A percentile compares a stretch with the other conserved stretches of the same genome.
These are phyloP conservation scores for Cosmorhoe ocellata DNA, from an alignment of 2,888 invertebrate species.

Conservation along the genomic window DNA sequence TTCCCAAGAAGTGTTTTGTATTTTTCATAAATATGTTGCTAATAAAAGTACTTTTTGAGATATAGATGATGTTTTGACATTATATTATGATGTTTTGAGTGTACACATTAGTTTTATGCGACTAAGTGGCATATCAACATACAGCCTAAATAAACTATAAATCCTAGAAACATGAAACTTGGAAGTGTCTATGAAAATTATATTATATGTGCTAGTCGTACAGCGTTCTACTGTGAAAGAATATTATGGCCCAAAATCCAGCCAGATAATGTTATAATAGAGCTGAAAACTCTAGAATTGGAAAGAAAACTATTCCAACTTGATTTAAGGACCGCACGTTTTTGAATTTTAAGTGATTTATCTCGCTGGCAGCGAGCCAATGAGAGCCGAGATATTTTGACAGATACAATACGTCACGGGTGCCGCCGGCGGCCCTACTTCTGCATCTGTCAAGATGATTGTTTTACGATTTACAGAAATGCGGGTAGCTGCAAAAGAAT, in stretches of 20 bases:
- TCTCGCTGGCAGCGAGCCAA: conserved; percentile 20
- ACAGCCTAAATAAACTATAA: too few species aligned
- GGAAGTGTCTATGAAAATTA: too few species aligned
- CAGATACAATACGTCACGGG: conserved; percentile 19
- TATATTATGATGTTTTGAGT: too few species aligned
- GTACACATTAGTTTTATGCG: too few species aligned
- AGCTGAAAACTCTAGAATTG: conserved; percentile 1
- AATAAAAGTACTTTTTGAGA: too few species aligned
- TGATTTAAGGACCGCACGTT: conserved; percentile 25
- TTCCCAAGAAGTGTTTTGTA: too few species aligned
- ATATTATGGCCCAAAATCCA: background rate
- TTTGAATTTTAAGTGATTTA: conserved; percentile 26
- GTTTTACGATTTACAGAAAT: conserved; percentile 3
- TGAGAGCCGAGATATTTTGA: conserved; percentile 21
- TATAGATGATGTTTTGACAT: too few species aligned
- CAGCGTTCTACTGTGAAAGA: too few species aligned
- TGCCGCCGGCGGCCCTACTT: conserved; percentile 1
- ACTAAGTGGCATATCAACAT: too few species aligned
- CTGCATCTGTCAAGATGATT: conserved; percentile 12
- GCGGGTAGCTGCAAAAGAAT: background rate
- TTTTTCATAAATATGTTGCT: too few species aligned
- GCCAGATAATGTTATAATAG: background rate
- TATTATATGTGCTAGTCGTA: too few species aligned
- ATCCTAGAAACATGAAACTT: too few species aligned
- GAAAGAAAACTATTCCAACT: conserved; percentile 9